phyloP scores from a whole-genome alignment of 2,888 invertebrate genomes.

The Leptinotarsa peninsularis region DNA sequence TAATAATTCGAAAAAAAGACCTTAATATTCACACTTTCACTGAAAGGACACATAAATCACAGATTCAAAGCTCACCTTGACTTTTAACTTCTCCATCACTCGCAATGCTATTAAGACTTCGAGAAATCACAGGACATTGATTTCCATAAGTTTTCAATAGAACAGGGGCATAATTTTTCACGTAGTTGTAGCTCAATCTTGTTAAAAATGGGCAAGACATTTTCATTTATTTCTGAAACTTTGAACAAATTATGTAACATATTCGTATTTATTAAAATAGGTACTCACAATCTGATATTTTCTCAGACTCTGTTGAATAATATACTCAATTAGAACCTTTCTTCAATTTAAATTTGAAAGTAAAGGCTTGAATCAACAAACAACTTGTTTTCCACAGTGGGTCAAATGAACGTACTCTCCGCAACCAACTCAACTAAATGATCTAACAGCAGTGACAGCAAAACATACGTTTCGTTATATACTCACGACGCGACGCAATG shows the following conservation, averaged over 20 bases:
- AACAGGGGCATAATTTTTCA: conserved; percentile 83
- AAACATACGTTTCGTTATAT: conserved; percentile 2
- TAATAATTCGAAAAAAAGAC: no score
- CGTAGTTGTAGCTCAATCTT: conserved; percentile 81
- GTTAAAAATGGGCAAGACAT: conserved; percentile 93
- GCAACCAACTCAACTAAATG: neutral
- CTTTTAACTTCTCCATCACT: conserved; percentile 43
- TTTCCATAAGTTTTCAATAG: conserved; percentile 84
- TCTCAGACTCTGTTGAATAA: neutral
- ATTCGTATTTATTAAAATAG: neutral
- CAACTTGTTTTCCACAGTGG: conserved; percentile 9
- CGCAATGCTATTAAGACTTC: conserved; percentile 63
- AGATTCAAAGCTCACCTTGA: conserved; percentile 44
- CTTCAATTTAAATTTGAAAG: conserved; percentile 1
- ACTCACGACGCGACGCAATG: neutral
- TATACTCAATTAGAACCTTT: neutral
- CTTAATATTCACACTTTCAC: neutral
- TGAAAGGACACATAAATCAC: neutral
- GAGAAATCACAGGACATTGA: conserved; percentile 83
- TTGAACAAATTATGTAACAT: conserved; percentile 19
- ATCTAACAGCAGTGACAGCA: neutral
- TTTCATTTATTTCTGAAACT: conserved; percentile 56
- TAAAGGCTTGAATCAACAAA: neutral
- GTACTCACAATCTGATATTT: conserved; percentile 9
- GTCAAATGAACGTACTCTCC: conserved; percentile 1